Percentiles rank a stretch among this genome's conserved stretches.
Conservation (phyloP, 1,140 invertebrate genomes). For the Dendroctonus ponderosae region DNA sequence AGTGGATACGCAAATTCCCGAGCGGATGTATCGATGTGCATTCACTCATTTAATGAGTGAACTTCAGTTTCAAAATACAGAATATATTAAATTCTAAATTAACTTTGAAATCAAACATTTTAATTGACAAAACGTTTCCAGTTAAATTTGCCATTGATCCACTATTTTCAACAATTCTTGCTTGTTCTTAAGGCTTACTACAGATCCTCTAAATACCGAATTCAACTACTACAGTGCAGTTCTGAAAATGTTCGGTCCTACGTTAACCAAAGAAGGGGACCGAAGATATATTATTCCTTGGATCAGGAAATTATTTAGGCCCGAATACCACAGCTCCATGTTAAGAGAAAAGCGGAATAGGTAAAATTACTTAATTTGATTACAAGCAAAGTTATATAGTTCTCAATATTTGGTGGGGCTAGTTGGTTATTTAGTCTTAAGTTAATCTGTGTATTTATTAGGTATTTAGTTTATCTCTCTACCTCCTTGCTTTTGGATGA, state of each 20-base stretch:
- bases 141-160: too few species aligned
- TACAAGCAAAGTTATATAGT: neutral
- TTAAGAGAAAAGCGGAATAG: conserved; percentile 48
- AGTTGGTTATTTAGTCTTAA: neutral
- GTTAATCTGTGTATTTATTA: conserved; percentile 7
- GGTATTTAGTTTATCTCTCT: conserved; percentile 45
- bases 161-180: neutral
- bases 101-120: neutral
- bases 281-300: conserved; percentile 43
- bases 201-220: conserved; percentile 41
- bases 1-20: too few species aligned
- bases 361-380: conserved; percentile 19
- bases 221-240: conserved; percentile 47
- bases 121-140: neutral
- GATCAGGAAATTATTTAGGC: conserved; percentile 47
- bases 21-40: too few species aligned
- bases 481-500: conserved; percentile 46
- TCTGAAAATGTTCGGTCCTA: conserved; percentile 43
- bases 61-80: too few species aligned
- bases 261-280: conserved; percentile 40
- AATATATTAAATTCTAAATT: neutral
- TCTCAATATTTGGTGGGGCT: neutral
- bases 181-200: conserved; percentile 5
- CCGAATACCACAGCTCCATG: conserved; percentile 47
- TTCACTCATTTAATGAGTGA: too few species aligned